Evolutionary conservation across 2,113 vertebrate genomes (phyloP), one percentile per base, ranked within the genome.

Genomic region (Merops nubicus): DNA sequence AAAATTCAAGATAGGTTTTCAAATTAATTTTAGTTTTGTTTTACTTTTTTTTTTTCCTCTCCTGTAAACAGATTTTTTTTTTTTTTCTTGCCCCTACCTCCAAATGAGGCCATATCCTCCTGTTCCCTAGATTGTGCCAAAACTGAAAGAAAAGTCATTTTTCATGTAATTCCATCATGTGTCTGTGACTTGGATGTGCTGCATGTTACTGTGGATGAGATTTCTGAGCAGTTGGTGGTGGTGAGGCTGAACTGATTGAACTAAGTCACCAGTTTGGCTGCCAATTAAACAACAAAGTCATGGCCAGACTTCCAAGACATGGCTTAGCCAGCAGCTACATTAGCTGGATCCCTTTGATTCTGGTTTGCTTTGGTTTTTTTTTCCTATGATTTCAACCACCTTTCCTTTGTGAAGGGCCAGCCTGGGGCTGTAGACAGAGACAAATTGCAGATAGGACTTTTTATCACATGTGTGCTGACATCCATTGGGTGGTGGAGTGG

Each of bases 381-480:
- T 29, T 43, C 6, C 15, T 18, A 16, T 63, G 42, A 26, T 78
- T 86, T 53, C 23, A 53, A 7, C 9, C 20, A 22, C 26, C 33
- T 77, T 76, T 34, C 28, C 33, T 17, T 85, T 68, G 45, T 56
- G 42, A 0, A 21, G 42, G 51, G 12, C 17, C 29, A 19, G 21
- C 18, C 36, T 67, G 75, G 34, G 22, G 19, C 47, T 53, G 2
- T 2, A 48, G 50, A 5, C 21, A 57, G 45, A 40, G 26, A n/a
- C 23, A n/a, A n/a, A 34, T 2, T 82, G 47, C 48, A 81, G 64
- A 31, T 0, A 2, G 4, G 20, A 14, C 15, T 45, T 51, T 51
- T 57, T 38, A 12, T 54, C 31, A 75, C 6, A 1, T 10, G 0
- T 22, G 21, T 4, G 3, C 5, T 40, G 28, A 16, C 19, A 51